Conservation (phyloP, 2,113 vertebrate genomes). For the Danio rerio region GRCz12tu NC_133184.1:25582001-25582500, state of each 20-base stretch:
- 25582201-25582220: constrained; percentile 87
- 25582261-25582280: constrained; percentile 86
- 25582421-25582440: neutral
- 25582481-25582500: neutral
- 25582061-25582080: constrained; percentile 82
- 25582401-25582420: neutral
- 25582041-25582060: constrained; percentile 82
- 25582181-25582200: constrained; percentile 61
- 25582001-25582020: constrained; percentile 88
- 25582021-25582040: constrained; percentile 82
- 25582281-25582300: constrained; percentile 85
- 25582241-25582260: constrained; percentile 83
- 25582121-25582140: constrained; percentile 77
- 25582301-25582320: constrained; percentile 79
- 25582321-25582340: constrained; percentile 93
- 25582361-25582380: constrained; percentile 47
- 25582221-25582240: constrained; percentile 81
- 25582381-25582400: constrained; percentile 51
- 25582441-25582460: neutral
- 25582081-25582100: constrained; percentile 87
- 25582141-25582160: constrained; percentile 65
- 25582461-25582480: neutral
- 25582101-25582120: constrained; percentile 85
- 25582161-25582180: constrained; percentile 68
- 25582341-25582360: constrained; percentile 77